phyloP scores from a whole-genome alignment of 2,888 invertebrate species.

The Galerucella pusilla region DNA sequence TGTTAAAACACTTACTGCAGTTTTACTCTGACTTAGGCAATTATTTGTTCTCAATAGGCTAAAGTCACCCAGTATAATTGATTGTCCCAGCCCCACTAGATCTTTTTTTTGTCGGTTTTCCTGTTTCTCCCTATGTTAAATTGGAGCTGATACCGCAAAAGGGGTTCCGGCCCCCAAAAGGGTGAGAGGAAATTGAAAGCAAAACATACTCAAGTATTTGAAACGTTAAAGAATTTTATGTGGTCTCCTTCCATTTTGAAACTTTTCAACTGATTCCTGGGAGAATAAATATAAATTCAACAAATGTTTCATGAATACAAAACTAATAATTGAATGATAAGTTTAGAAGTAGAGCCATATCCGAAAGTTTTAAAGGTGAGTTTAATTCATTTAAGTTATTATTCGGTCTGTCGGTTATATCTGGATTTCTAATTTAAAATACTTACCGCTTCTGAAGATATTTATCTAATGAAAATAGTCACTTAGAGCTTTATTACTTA shows the following conservation, averaged over 20 bases:
- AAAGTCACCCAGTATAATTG: no score
- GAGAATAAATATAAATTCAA: not conserved
- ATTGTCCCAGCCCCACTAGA: no score
- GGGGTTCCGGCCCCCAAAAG: no score
- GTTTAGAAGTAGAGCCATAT: not conserved
- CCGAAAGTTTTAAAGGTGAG: not conserved
- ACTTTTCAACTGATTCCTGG: not conserved
- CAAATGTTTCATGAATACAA: not conserved
- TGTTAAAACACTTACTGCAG: no score
- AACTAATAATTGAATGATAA: not conserved
- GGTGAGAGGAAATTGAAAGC: no score
- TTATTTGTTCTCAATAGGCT: no score
- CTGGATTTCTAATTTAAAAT: slow-evolving; percentile 5
- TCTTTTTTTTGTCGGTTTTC: no score
- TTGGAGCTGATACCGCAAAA: no score
- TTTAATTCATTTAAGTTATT: not conserved
- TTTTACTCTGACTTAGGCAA: no score
- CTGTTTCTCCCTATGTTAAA: no score
- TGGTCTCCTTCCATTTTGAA: not conserved
- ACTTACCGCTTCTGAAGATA: not conserved
- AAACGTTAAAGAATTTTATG: no score
- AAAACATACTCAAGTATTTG: no score
- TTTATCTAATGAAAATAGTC: not conserved
- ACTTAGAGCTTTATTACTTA: not conserved
- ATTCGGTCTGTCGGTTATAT: not conserved